Base-by-base conservation (phyloP, 2,113 vertebrate species). In the Ellobius talpinus region DNA sequence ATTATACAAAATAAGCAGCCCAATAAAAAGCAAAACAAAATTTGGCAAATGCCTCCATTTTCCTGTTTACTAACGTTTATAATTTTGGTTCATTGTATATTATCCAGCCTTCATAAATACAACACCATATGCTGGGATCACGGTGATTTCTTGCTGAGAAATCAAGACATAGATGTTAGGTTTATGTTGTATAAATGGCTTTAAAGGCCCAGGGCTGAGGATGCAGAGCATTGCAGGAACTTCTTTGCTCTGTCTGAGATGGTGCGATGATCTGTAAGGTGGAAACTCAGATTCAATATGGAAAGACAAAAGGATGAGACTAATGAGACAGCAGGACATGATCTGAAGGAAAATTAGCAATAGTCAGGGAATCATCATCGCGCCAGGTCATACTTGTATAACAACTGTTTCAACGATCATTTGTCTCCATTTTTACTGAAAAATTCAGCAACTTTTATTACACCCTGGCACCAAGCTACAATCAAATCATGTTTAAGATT, bases 341-440 rank as follows among this genome's bases (percentile, higher is more conserved):
- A 86, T 82, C 74, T 82, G 8, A 89, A 93, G 68, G 55, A 73
- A 91, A 90, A 89, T 61, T 82, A 87, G 73, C 17, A 93, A 47
- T 24, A 63, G 31, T 94, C 45, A 61, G 72, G 65, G 65, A 77
- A 50, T 47, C 47, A 82, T 50, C 26, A 42, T 39, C 36, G 4
- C 7, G 10, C 17, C 23, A 68, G 93, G 91, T 42, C 79, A 95
- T 10, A 94, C 65, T 87, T 50, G 9, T 3, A 92, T 39, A 39
- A 70, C 55, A 90, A 52, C 87, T 13, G 50, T 21, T 87, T 52
- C 76, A 94, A 95, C 85, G 29, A 81, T 88, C 81, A 90, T 95
- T 95, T 76, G 70, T 39, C n/a, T 79, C 73, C 36, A 86, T 82
- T 84, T 66, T 91, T 52, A 86, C 36, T 89, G 33, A 97, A 87